Evolutionary conservation across 2,888 invertebrate species (phyloP), one percentile per base, ranked within the genome.

Genomic region (Drosophila neoperkinsi): DNA sequence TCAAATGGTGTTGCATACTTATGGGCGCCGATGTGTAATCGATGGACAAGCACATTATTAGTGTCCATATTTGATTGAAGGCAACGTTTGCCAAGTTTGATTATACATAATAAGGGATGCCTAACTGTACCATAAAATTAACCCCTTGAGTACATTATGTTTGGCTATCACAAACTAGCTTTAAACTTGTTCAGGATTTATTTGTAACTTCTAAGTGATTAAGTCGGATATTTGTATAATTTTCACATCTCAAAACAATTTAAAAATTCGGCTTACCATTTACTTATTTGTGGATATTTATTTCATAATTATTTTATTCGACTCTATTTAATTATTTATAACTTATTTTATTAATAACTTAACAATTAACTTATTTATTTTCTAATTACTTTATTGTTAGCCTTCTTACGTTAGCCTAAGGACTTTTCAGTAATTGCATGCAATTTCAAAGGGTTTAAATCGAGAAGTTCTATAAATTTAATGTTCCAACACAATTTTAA

Each of bases 1-100:
- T 57, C 66, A 75, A 63, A 63, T 65, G 64, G 31, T 56, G 64
- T 69, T 73, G 79, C 80, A 84, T 79, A 74, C 66, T 83, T 81
- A 69, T 68, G 49, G 68, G 67, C 69, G 57, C 51, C 49, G 43
- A 28, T 30, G 11, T 55, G 41, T 36, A 31, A 36, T 28, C 30
- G 52, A 36, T 60, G 41, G 36, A 25, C 28, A 57, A 28, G 4
- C 6, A 16, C 13, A 21, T 28, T 53, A 25, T n/a, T 30, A 25
- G n/a, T 31, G 68, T 30, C 43, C 9, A 25, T 25, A 13, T 31
- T 49, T 38, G 36, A 52, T 43, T 34, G n/a, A 11, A 5, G 25
- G 25, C 25, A 28, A 6, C 25, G 21, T 25, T 46, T 25, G 2
- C 9, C 0, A 13, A 9, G 13, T 28, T 36, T 36, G 18, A 36